Conservation (phyloP, 2,888 invertebrate genomes). For the Ametastegia equiseti region DNA sequence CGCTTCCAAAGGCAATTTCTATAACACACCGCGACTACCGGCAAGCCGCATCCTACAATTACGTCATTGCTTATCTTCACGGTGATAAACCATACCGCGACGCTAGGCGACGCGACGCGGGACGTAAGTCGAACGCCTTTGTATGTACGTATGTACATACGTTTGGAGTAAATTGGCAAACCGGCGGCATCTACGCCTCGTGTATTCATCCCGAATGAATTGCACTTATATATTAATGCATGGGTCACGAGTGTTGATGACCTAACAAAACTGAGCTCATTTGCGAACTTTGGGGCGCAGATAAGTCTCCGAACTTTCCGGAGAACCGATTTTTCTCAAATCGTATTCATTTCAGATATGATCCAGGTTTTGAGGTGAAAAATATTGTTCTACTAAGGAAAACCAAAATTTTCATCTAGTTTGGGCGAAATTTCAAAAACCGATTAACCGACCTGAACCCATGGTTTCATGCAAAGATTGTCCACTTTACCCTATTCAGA, state of each 20-base stretch:
- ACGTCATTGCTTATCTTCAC: constrained; percentile 34
- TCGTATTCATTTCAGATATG: too few species aligned
- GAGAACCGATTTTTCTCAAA: too few species aligned
- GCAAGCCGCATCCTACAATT: constrained; percentile 32
- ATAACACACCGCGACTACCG: constrained; percentile 26
- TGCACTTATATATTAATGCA: background rate
- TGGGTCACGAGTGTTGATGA: background rate
- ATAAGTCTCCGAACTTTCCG: too few species aligned
- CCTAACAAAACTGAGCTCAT: background rate
- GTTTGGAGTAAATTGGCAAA: background rate
- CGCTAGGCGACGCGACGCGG: background rate
- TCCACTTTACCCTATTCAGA: too few species aligned
- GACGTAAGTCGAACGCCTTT: constrained; percentile 4
- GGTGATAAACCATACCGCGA: constrained; percentile 5
- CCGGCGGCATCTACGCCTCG: background rate
- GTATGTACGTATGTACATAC: background rate
- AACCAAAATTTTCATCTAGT: too few species aligned
- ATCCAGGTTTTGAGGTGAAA: too few species aligned
- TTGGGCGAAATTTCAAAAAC: too few species aligned
- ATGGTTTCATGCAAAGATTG: too few species aligned
- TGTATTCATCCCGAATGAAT: constrained; percentile 1
- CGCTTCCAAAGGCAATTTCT: too few species aligned
- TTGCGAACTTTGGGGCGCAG: too few species aligned
- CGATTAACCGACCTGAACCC: too few species aligned
- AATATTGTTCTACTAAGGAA: too few species aligned